Base-by-base conservation (phyloP, 37 sponge, comb jelly and placozoan genomes). In the Ephydatia muelleri region DNA sequence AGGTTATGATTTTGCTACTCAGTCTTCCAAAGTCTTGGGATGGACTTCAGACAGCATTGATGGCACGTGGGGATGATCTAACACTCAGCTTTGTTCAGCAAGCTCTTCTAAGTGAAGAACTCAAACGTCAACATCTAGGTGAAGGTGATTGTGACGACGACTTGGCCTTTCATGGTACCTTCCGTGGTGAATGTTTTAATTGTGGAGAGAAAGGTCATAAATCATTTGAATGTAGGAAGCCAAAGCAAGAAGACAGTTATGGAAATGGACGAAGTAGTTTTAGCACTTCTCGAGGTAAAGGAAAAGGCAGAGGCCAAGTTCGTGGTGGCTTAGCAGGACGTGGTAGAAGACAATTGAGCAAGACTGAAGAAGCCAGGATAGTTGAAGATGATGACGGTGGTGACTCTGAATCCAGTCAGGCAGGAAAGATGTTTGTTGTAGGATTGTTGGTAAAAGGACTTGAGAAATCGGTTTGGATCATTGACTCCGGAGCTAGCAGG, bases 401-500 rank as follows among this genome's bases (percentile, higher is more conserved):
- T 57, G 57, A 57, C 16, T 57, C 57, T 21, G 57, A 57, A 21
- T 21, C 57, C 16, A 21, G 0, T 57, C 57, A 43, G 8, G 8
- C 4, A 8, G 47, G 8, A 43, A 43, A 43, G 47, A 43, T 57
- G 57, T 57, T 57, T 57, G 57, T 57, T 4, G 57, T 57, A 19
- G 57, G 57, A 57, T 21, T 57, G 57, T 57, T 57, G n/a, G n/a
- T 21, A 57, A 57, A 57, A 21, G 57, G 16, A 57, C 57, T 57
- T 19, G 57, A 57, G 16, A 57, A 57, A 21, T 57, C 57, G 16
- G 57, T 21, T 19, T 57, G 38, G 76, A 75, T 75, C 35, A 16
- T 75, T 75, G 76, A 75, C 31, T 75, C 35, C 5, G 76, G 76
- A 40, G 76, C 76, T 25, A 75, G 76, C 34, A 25, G 76, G 38